Evolutionary conservation across 2,113 vertebrate species (phyloP).

Genomic region (Nyctereutes procyonoides): DNA sequence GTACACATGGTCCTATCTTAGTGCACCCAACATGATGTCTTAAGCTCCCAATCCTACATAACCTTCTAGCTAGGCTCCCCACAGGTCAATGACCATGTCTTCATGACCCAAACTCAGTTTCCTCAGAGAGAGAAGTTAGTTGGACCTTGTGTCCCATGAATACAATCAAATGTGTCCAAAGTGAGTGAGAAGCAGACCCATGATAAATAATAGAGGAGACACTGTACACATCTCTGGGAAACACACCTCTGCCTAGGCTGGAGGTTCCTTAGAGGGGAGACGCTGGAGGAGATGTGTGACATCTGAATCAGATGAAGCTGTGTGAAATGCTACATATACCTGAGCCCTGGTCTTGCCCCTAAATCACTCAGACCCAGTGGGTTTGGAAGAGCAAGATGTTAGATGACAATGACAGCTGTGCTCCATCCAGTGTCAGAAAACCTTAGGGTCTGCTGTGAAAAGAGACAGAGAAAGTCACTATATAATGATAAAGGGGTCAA

Average conservation of each 20-base stretch:
- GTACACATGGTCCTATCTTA: not conserved
- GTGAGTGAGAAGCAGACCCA: not conserved
- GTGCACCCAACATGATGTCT: not conserved
- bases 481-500: not conserved
- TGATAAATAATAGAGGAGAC: not conserved
- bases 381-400: not conserved
- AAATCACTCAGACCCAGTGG: not conserved
- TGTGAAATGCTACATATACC: not conserved
- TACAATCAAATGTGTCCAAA: not conserved
- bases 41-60: not conserved
- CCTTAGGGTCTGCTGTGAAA: not conserved
- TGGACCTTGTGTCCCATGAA: not conserved
- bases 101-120: not conserved
- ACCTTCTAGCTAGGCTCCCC: not conserved
- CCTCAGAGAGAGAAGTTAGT: not conserved
- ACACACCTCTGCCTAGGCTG: not conserved
- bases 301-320: not conserved
- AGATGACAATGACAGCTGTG: not conserved
- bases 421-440: not conserved
- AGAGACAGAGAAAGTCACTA: not conserved
- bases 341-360: not conserved
- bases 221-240: not conserved
- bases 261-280: not conserved
- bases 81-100: not conserved
- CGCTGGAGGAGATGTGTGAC: too few species aligned